Base-by-base conservation (phyloP, 2,888 invertebrate species). In the Microctonus hyperodae region DNA sequence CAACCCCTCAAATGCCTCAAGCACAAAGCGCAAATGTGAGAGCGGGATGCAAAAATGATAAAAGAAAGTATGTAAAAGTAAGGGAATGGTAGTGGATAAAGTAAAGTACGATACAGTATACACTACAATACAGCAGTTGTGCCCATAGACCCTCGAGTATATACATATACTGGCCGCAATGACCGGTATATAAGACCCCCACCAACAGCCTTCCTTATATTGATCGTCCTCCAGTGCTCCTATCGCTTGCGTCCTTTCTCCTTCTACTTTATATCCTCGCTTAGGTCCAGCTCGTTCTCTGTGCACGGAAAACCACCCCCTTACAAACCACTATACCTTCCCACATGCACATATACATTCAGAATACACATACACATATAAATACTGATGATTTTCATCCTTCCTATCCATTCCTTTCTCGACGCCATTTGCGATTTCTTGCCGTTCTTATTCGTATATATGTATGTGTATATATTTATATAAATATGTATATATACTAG, bases 181-280 rank as follows among this genome's bases (percentile, higher is more conserved):
- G 79, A 79, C 80, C 81, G 81, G 81, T 78, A 44, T 44, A 44
- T 44, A 82, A 83, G 81, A 80, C 78, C 81, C 73, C 83, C 83
- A 79, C 81, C 79, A 80, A 65, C 74, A 74, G 70, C 74, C 69
- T 74, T 78, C 81, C 83, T 83, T 83, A 44, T 44, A 83, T 83
- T 83, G 83, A 83, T 83, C 83, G 83, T 83, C 81, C 82, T 83
- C 82, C 77, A 79, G 77, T 78, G 69, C 67, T 67, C 68, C 66
- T 69, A 68, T 62, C 68, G 64, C 72, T 73, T 70, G 72, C 70
- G 71, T 75, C 78, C 76, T 77, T 76, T 77, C 77, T 77, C 76
- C 76, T 74, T 78, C 78, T 79, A 75, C 78, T 78, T 79, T 79
- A 79, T 78, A 77, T 78, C 73, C 69, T 58, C 76, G 80, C 80